Evolutionary conservation across 2,888 invertebrate genomes (phyloP).

Genomic region (Heliconius hortense): DNA sequence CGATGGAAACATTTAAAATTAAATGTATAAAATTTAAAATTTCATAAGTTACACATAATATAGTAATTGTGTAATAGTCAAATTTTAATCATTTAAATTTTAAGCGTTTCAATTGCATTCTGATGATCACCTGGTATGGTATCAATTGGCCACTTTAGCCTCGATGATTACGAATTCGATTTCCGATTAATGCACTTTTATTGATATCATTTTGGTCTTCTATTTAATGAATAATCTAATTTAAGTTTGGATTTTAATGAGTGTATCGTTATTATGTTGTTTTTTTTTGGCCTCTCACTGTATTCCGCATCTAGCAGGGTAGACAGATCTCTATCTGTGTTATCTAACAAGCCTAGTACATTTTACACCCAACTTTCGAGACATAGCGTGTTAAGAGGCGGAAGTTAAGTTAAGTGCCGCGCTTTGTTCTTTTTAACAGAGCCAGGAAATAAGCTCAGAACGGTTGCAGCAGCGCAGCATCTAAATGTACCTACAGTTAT

Average conservation of each 20-base stretch:
- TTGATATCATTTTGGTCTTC: neutral
- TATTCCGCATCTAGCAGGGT: neutral
- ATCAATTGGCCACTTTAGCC: neutral
- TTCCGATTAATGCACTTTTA: conserved; percentile 1
- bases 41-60: conserved; percentile 19
- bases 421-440: neutral
- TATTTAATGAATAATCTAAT: neutral
- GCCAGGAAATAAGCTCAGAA: too few species aligned
- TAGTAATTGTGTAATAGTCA: conserved; percentile 8
- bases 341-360: too few species aligned
- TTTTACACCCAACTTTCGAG: too few species aligned
- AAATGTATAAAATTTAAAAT: conserved; percentile 18
- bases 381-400: too few species aligned
- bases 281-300: too few species aligned
- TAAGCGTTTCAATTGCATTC: conserved; percentile 9
- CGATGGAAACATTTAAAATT: conserved; percentile 12
- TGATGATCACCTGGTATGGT: conserved; percentile 2
- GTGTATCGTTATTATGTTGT: too few species aligned
- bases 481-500: neutral
- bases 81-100: conserved; percentile 2
- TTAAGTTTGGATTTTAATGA: neutral
- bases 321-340: too few species aligned
- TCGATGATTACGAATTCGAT: conserved; percentile 6
- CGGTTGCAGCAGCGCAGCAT: too few species aligned
- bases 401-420: neutral